These are phyloP conservation scores for mouse (Mus musculus) DNA, from an alignment of 2,113 vertebrate genomes.

Conservation along the genomic window DNA sequence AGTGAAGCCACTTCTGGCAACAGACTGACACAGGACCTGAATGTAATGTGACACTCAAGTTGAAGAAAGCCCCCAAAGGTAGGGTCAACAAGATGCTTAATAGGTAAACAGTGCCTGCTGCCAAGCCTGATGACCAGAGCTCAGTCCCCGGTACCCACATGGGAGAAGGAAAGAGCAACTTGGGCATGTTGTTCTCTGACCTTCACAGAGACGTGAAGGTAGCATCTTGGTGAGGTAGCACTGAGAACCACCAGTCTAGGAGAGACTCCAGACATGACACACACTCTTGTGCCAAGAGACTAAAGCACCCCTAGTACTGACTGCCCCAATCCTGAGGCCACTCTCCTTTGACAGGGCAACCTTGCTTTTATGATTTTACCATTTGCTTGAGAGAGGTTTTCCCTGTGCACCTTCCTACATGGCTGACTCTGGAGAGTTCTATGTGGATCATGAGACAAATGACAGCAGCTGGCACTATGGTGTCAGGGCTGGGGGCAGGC, in stretches of 20 bases:
- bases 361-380: neutral
- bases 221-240: neutral
- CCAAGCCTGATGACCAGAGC: neutral
- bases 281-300: rapidly evolving
- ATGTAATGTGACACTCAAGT: neutral
- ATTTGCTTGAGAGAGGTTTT: neutral
- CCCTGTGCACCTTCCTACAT: neutral
- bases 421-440: neutral
- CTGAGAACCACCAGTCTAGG: too few species aligned
- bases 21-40: neutral
- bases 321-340: neutral
- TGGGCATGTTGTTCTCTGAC: neutral
- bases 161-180: neutral
- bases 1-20: neutral
- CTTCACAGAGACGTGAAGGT: neutral
- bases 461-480: neutral
- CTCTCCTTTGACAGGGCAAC: neutral
- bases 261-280: too few species aligned
- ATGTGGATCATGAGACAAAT: too few species aligned
- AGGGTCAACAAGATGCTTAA: neutral
- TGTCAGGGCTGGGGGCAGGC: neutral
- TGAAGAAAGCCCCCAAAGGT: neutral
- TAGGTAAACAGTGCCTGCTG: neutral
- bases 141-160: neutral
- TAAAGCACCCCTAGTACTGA: neutral